Percentiles rank a stretch among this genome's conserved stretches.
phyloP scores from a whole-genome alignment of 2,888 invertebrate species.

The Zaprionus lineosus region DNA sequence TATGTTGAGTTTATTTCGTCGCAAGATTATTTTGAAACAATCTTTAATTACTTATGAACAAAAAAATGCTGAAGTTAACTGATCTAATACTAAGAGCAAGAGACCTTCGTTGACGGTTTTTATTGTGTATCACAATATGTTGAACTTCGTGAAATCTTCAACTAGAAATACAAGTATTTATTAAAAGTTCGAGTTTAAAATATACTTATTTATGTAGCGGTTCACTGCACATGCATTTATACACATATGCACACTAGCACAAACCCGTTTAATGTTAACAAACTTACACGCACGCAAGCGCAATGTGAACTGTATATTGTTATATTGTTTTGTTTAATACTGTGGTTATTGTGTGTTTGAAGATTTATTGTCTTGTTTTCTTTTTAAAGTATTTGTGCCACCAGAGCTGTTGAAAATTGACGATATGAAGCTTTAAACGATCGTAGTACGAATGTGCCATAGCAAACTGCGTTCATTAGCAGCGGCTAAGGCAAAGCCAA shows the following conservation, averaged over 20 bases:
- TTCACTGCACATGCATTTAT: background rate
- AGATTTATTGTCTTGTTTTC: slow-evolving; percentile 1
- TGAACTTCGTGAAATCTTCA: too few relatives aligned
- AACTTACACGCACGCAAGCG: slow-evolving; percentile 45
- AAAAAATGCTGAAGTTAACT: too few relatives aligned
- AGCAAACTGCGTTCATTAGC: slow-evolving; percentile 51
- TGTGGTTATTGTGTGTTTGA: background rate
- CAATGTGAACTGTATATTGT: slow-evolving; percentile 31
- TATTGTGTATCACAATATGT: too few relatives aligned
- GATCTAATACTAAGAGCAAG: too few relatives aligned
- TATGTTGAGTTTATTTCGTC: too few relatives aligned
- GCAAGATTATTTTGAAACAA: too few relatives aligned
- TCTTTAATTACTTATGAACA: too few relatives aligned
- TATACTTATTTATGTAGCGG: slow-evolving; percentile 11
- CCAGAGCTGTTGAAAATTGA: slow-evolving; percentile 34
- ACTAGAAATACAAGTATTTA: too few relatives aligned
- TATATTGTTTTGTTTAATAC: background rate
- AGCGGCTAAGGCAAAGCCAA: slow-evolving; percentile 1
- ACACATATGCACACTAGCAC: slow-evolving; percentile 6
- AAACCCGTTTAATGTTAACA: background rate
- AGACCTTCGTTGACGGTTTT: too few relatives aligned
- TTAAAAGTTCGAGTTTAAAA: slow-evolving; percentile 42
- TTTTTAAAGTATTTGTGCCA: background rate
- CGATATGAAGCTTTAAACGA: slow-evolving; percentile 65
- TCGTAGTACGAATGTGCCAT: slow-evolving; percentile 58